phyloP scores from a whole-genome alignment of 2,888 invertebrate species.

The Malthinus seriepunctatus region DNA sequence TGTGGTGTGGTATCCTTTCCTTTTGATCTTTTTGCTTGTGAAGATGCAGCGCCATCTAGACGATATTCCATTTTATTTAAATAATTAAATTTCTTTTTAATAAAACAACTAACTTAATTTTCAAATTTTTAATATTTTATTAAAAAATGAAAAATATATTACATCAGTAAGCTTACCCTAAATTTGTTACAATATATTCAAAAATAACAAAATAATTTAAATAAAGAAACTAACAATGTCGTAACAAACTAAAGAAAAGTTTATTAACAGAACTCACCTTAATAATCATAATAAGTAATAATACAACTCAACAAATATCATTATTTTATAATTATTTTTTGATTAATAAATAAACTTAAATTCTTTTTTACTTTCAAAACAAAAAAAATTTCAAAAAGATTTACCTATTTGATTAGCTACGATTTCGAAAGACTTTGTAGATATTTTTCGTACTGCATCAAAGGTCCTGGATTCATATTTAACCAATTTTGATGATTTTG shows the following conservation, averaged over 20 bases:
- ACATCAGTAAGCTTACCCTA: conserved; percentile 26
- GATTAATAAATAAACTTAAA: neutral
- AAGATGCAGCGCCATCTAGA: too few species aligned
- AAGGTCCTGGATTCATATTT: conserved; percentile 42
- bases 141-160: conserved; percentile 29
- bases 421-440: conserved; percentile 46
- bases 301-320: too few species aligned
- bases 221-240: conserved; percentile 18
- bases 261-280: too few species aligned
- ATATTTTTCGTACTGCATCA: conserved; percentile 52
- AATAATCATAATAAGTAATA: too few species aligned
- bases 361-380: conserved; percentile 41
- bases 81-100: too few species aligned
- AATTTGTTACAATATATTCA: conserved; percentile 23
- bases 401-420: conserved; percentile 39
- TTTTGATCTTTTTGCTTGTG: too few species aligned
- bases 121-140: conserved; percentile 18
- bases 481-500: conserved; percentile 52
- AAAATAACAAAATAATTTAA: conserved; percentile 27
- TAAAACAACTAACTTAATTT: too few species aligned
- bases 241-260: conserved; percentile 8
- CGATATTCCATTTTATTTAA: too few species aligned
- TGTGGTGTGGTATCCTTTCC: too few species aligned
- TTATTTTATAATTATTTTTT: too few species aligned
- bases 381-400: neutral